Evolutionary conservation across 30 jellyfish, hydroid and myxozoan genomes (phyloP).

Genomic region (Mastigias papua): DNA sequence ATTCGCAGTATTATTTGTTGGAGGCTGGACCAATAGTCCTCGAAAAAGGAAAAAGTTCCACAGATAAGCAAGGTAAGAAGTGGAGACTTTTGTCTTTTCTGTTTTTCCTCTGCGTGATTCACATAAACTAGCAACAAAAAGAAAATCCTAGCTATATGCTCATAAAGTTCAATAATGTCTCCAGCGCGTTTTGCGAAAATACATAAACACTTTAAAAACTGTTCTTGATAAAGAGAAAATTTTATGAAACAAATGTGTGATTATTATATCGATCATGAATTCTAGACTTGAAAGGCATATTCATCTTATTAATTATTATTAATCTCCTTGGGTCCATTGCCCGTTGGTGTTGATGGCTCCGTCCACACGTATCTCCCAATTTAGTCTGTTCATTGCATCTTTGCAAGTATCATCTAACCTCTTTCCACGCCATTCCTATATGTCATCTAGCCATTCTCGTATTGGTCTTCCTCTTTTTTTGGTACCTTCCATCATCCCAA

Average conservation of each 20-base stretch:
- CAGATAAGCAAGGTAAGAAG: not conserved
- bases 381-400: no score
- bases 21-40: constrained; percentile 49
- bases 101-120: not conserved
- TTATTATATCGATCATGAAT: no score
- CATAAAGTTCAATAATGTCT: no score
- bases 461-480: not conserved
- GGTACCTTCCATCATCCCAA: not conserved
- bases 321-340: not conserved
- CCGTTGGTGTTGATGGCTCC: not conserved
- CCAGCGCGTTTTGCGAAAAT: no score
- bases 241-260: no score
- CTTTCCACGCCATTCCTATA: not conserved
- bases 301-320: not conserved
- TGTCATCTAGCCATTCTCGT: not conserved
- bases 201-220: no score
- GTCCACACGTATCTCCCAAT: not conserved
- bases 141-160: no score
- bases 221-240: no score
- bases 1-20: constrained; percentile 21
- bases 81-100: no score
- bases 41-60: not conserved
- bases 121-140: no score
- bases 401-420: not conserved
- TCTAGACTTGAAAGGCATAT: no score